Base-by-base conservation (phyloP, 1,140 invertebrate species). In the Ceratoteleas bidentatus region DNA sequence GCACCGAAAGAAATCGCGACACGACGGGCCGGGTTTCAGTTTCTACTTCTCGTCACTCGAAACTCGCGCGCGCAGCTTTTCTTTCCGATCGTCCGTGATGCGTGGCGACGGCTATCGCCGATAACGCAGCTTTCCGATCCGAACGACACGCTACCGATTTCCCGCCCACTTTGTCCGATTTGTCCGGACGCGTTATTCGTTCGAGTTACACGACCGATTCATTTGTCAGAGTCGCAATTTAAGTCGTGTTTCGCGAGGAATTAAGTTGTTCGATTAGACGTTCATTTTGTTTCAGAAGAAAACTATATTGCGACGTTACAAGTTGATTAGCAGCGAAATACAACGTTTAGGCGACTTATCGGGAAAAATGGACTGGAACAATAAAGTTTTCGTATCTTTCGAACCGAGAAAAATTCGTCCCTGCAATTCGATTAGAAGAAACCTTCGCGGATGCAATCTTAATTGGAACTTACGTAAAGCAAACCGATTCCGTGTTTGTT, bases 1-100 rank as follows among this genome's bases (percentile, higher is more conserved):
- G 49, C 57, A 50, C 60, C 45, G 49, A 73, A 74, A 64, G 43
- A 74, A 77, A 76, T 54, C 60, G 43, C 53, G 57, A 66, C 50
- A 66, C 50, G 36, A 47, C 60, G 45, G 33, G 43, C 58, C 33
- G 0, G 53, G 50, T 73, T 72, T 81, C 79, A 49, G 66, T 81
- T 60, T 81, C 72, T 56, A 81, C 61, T 64, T 56, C 70, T 66
- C 56, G 79, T 68, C 61, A 68, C 72, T 74, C 54, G 66, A 76
- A 57, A 72, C 49, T 36, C 13, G n/a, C 16, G 61, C 49, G 47
- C 13, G n/a, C 16, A 14, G 36, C 68, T 70, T 78, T 70, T 78
- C 66, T 58, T 72, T 60, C 61, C 11, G 70, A 65, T 50, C 13
- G 38, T 60, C 43, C 43, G 33, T 43, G 5, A 57, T 38, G 11